Percentiles rank a stretch among this genome's conserved stretches.
phyloP scores from a whole-genome alignment of 64 coral and sea anemone genomes.

The Stichodactyla mertensii region DNA sequence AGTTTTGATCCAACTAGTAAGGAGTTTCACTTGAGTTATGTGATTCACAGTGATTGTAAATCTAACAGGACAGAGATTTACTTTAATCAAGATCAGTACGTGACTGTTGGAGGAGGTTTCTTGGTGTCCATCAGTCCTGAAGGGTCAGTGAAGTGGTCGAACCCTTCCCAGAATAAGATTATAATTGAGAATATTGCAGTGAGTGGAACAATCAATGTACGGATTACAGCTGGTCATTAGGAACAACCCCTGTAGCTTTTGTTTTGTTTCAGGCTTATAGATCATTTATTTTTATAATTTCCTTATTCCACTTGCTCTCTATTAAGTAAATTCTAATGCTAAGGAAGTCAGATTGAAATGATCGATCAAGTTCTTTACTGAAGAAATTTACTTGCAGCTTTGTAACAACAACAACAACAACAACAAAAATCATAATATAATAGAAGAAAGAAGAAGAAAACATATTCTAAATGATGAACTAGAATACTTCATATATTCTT shows the following conservation, averaged over 20 bases:
- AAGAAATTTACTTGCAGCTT: too few species aligned
- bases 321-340: too few species aligned
- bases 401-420: too few species aligned
- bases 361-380: too few species aligned
- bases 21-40: slow-evolving; percentile 59
- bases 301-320: neutral
- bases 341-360: too few species aligned
- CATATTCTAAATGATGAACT: too few species aligned
- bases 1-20: slow-evolving; percentile 48
- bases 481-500: too few species aligned
- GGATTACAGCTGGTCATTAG: neutral
- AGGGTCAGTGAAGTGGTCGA: slow-evolving; percentile 32
- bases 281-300: neutral
- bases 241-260: too few species aligned
- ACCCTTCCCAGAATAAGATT: slow-evolving; percentile 9
- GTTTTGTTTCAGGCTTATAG: neutral
- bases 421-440: too few species aligned
- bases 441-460: too few species aligned
- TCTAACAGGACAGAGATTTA: slow-evolving; percentile 63
- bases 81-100: slow-evolving; percentile 73
- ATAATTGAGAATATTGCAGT: neutral
- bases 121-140: slow-evolving; percentile 36
- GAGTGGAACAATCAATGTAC: slow-evolving; percentile 6
- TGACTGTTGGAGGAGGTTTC: slow-evolving; percentile 25
- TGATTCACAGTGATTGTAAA: slow-evolving; percentile 39